phyloP scores from a whole-genome alignment of 2,113 vertebrate genomes.

The Castor canadensis region DNA sequence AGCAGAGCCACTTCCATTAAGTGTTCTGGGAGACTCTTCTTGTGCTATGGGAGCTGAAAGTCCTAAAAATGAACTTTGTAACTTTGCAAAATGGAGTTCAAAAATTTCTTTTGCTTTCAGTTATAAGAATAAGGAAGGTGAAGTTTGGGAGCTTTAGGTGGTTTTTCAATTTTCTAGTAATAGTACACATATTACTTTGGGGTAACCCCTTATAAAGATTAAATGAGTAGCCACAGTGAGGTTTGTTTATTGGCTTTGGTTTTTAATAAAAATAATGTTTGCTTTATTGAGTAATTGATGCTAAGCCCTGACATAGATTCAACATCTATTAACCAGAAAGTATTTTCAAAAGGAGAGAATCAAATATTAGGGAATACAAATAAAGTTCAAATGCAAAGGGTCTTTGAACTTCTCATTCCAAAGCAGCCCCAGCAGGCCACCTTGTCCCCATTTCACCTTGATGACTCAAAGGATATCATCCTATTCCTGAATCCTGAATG shows the following conservation, averaged over 20 bases:
- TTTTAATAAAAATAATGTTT: not conserved
- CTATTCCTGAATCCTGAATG: not conserved
- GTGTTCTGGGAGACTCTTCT: not conserved
- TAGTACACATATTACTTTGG: not conserved
- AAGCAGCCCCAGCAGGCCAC: not conserved
- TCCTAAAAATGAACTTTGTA: not conserved
- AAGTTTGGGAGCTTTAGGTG: not conserved
- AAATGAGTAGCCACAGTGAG: not conserved
- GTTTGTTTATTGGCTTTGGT: not conserved
- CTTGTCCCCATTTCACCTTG: not conserved
- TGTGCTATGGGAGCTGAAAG: not conserved
- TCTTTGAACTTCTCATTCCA: not conserved
- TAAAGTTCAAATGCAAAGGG: not conserved
- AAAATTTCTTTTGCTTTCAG: not conserved
- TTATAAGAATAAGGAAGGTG: not conserved
- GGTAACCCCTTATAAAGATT: not conserved
- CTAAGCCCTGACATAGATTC: not conserved
- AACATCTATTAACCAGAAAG: not conserved
- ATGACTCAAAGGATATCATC: not conserved
- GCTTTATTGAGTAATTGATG: not conserved
- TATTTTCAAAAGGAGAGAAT: not conserved
- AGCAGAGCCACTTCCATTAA: not conserved
- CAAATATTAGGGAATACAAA: not conserved
- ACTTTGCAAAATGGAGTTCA: constrained; percentile 14
- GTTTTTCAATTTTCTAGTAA: constrained; percentile 2